Percentiles rank a stretch among this genome's conserved stretches.
Evolutionary conservation across 2,888 invertebrate species (phyloP).

Genomic region (Andrena minutula): DNA sequence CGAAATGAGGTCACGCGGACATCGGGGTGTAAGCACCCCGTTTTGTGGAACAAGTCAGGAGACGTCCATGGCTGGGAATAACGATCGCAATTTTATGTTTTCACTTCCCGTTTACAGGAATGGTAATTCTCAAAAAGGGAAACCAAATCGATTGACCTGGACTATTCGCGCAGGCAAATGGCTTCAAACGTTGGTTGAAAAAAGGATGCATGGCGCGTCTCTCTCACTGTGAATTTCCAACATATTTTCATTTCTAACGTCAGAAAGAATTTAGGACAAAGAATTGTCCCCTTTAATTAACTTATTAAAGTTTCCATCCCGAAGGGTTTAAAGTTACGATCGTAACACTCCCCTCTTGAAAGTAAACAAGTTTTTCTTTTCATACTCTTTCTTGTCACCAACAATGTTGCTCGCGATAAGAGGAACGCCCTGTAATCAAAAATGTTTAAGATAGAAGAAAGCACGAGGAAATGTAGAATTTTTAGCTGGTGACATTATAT

Average conservation of each 20-base stretch:
- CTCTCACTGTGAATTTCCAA: too few species aligned
- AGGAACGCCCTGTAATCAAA: too few species aligned
- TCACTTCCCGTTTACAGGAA: background rate
- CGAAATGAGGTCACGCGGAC: slow-evolving; percentile 49
- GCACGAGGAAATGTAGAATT: background rate
- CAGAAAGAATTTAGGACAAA: too few species aligned
- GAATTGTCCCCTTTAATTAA: too few species aligned
- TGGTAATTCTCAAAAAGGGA: background rate
- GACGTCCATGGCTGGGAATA: slow-evolving; percentile 29
- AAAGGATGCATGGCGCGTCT: background rate
- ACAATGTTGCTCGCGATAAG: too few species aligned
- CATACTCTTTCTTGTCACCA: too few species aligned
- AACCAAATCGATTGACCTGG: background rate
- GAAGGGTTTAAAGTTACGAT: too few species aligned
- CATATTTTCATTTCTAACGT: too few species aligned
- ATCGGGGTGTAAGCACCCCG: slow-evolving; percentile 12
- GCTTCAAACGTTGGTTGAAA: background rate
- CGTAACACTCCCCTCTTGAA: too few species aligned
- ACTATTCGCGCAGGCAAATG: background rate
- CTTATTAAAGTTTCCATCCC: too few species aligned
- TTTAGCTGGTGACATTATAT: background rate
- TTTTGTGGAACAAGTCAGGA: slow-evolving; percentile 51
- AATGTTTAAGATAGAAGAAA: too few species aligned
- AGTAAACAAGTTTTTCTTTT: too few species aligned
- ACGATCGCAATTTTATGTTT: slow-evolving; percentile 29